Evolutionary conservation across 2,888 invertebrate genomes (phyloP).

Genomic region (Drosophila picticornis): DNA sequence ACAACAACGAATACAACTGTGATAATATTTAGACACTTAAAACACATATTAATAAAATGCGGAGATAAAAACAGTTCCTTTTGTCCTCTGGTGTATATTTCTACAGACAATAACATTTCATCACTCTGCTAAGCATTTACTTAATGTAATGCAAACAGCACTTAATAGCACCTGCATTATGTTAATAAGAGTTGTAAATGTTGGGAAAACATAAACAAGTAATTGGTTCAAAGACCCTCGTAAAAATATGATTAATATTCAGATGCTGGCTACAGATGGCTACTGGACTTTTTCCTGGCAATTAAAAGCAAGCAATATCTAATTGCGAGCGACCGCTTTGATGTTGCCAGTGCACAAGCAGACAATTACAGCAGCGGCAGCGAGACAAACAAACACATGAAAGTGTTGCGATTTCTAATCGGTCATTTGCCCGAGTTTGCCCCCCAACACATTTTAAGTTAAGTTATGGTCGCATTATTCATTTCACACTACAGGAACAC

Average conservation of each 20-base stretch:
- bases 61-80: not conserved
- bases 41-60: not conserved
- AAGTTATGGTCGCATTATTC: conserved; percentile 18
- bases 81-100: not conserved
- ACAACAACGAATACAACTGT: not conserved
- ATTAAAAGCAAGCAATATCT: conserved; percentile 63
- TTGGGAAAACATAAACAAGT: not conserved
- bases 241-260: conserved; percentile 33
- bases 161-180: not conserved
- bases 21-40: not conserved
- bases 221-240: conserved; percentile 8
- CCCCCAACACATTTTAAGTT: conserved; percentile 20
- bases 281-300: conserved; percentile 38
- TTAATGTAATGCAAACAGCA: not conserved
- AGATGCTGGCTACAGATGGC: conserved; percentile 10
- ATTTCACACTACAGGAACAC: conserved; percentile 15
- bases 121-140: not conserved
- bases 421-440: conserved; percentile 68
- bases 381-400: conserved; percentile 38
- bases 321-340: conserved; percentile 66
- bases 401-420: conserved; percentile 74
- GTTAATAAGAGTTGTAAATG: conserved; percentile 5
- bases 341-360: conserved; percentile 35
- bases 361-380: not conserved
- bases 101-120: not conserved